Percentiles rank a stretch among this genome's conserved stretches.
phyloP scores from a whole-genome alignment of 2,113 vertebrate genomes.

The Fregata magnificens region DNA sequence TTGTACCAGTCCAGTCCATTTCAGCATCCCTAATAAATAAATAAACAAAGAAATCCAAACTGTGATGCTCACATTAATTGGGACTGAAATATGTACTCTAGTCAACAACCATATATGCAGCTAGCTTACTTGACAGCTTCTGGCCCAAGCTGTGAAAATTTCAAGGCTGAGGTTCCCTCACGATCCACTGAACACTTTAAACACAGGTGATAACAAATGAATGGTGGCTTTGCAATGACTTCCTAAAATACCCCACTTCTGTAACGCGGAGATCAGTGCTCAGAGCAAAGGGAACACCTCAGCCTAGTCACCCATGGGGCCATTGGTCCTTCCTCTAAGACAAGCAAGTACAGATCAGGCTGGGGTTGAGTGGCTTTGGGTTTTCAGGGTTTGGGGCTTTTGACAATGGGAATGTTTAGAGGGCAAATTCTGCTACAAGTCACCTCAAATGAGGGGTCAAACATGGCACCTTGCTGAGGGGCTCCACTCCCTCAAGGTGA shows the following conservation, averaged over 20 bases:
- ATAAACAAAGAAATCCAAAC: neutral
- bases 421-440: neutral
- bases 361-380: neutral
- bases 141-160: neutral
- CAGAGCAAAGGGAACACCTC: neutral
- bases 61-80: neutral
- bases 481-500: fast-evolving
- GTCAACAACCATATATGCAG: neutral
- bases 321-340: neutral
- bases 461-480: neutral
- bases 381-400: neutral
- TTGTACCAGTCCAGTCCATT: neutral
- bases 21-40: neutral
- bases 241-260: neutral
- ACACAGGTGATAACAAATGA: neutral
- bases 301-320: neutral
- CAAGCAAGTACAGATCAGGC: neutral
- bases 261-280: neutral
- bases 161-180: neutral
- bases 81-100: neutral
- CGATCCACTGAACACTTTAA: neutral
- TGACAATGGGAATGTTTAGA: neutral
- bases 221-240: neutral
- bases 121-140: neutral
- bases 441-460: neutral